Evolutionary conservation across 2,888 invertebrate genomes (phyloP).

Genomic region (Chesias legatella): DNA sequence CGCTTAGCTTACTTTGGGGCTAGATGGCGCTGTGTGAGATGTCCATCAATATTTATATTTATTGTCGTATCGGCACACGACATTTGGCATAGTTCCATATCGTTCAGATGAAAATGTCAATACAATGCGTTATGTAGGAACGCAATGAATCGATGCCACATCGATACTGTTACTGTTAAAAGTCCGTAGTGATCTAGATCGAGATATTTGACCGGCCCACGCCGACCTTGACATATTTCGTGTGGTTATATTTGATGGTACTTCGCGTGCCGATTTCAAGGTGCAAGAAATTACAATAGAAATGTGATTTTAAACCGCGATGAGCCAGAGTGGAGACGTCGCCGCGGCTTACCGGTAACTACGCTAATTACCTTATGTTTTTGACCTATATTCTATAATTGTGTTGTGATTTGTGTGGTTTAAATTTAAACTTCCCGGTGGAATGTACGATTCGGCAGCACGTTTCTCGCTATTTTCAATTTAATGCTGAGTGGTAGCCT

Average conservation of each 20-base stretch:
- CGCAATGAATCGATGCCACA: slow-evolving; percentile 34
- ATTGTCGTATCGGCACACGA: slow-evolving; percentile 60
- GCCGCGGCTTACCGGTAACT: slow-evolving; percentile 12
- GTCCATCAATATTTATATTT: too few relatives aligned
- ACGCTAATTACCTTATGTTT: slow-evolving; percentile 8
- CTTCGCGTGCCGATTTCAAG: slow-evolving; percentile 39
- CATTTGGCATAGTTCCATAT: slow-evolving; percentile 61
- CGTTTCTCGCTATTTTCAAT: slow-evolving; percentile 4
- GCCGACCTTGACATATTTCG: slow-evolving; percentile 56
- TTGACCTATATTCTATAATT: slow-evolving; percentile 23
- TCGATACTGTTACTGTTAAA: slow-evolving; percentile 1
- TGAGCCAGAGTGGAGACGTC: slow-evolving; percentile 8
- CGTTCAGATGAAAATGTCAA: slow-evolving; percentile 63
- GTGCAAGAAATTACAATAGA: slow-evolving; percentile 35
- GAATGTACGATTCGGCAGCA: slow-evolving; percentile 16
- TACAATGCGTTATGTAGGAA: slow-evolving; percentile 69
- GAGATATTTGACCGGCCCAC: slow-evolving; percentile 33
- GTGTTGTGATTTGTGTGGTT: slow-evolving; percentile 21
- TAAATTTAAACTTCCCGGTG: slow-evolving; percentile 24
- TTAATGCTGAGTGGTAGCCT: too few relatives aligned
- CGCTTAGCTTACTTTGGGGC: too few relatives aligned
- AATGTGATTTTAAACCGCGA: slow-evolving; percentile 16
- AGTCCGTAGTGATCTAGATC: slow-evolving; percentile 17
- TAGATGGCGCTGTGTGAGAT: too few relatives aligned
- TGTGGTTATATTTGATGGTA: slow-evolving; percentile 50